Evolutionary conservation across 2,797 vertebrate species (phyloP), one percentile per base, ranked within the genome.

Genomic region (Etheostoma nigrum): DNA sequence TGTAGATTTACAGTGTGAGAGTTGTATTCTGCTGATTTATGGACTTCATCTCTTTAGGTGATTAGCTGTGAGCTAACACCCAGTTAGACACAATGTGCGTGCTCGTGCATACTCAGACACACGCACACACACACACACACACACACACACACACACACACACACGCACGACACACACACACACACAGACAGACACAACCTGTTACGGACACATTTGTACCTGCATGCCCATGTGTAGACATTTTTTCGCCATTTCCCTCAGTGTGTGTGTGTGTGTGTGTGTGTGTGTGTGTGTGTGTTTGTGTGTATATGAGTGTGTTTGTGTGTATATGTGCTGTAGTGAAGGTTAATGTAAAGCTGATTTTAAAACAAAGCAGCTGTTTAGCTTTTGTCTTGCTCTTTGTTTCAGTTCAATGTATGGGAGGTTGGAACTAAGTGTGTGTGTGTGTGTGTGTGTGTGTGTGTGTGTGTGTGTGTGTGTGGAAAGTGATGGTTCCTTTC

Each of bases 401-500:
- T 78, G 63, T 86, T 55, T 74, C 71, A 76, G 53, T 58, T 64
- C 78, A 67, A 79, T 54, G 21, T 83, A 64, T 67, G 15, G 13
- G 18, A 72, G 74, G 49, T 64, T 69, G 72, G 27, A 27, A 27
- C 27, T 27, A 27, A 0, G 52, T 75, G 40, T 61, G 51, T 66
- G 45, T 55, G 53, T 54, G 47, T 64, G 58, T 60, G 68, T 63
- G 61, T 47, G 54, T 58, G 54, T 66, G 62, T 57, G 66, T 47
- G 54, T 61, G 44, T 57, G 58, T 59, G 65, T 48, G 67, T 59
- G 65, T 62, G 60, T 51, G 61, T 42, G 59, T 8, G 55, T 66
- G 64, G 77, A 85, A 86, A 86, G 91, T 94, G 93, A 93, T 94
- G 93, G 91, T 94, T 91, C 80, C 89, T 74, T 93, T 87, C 85